phyloP scores from a whole-genome alignment of 2,113 vertebrate species.

The Cottus gobio region DNA sequence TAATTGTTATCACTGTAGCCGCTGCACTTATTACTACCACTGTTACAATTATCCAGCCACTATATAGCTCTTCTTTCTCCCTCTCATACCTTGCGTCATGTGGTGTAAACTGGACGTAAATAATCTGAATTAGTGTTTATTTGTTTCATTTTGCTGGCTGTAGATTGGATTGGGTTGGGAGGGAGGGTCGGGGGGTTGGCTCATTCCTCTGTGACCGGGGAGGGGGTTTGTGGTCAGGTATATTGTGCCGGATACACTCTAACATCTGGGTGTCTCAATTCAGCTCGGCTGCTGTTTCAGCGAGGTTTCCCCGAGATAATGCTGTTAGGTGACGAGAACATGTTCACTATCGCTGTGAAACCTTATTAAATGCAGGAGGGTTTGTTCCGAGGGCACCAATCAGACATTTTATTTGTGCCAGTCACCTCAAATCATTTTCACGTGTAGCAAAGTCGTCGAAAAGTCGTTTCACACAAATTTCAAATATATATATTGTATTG shows the following conservation, averaged over 20 bases:
- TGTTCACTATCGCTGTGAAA: background rate
- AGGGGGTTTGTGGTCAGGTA: slow-evolving; percentile 50
- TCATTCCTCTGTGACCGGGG: slow-evolving; percentile 53
- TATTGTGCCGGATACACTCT: slow-evolving; percentile 37
- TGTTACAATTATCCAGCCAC: slow-evolving; percentile 80
- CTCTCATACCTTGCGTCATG: slow-evolving; percentile 36
- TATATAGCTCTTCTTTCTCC: slow-evolving; percentile 54
- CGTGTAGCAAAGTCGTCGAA: background rate
- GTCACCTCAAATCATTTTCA: background rate
- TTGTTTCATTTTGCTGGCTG: slow-evolving; percentile 73
- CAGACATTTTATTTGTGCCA: background rate
- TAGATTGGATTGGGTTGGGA: slow-evolving; percentile 69
- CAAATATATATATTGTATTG: background rate
- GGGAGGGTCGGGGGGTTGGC: background rate
- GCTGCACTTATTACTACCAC: slow-evolving; percentile 83
- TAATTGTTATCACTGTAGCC: slow-evolving; percentile 88
- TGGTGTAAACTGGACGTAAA: slow-evolving; percentile 76
- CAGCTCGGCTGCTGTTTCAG: slow-evolving; percentile 1
- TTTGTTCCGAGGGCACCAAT: slow-evolving; percentile 7
- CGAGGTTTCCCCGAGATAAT: slow-evolving; percentile 21
- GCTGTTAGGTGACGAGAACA: slow-evolving; percentile 33
- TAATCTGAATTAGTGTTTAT: slow-evolving; percentile 78
- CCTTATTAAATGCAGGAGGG: slow-evolving; percentile 4
- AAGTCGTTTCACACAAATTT: background rate
- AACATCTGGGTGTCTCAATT: slow-evolving; percentile 57